Conservation (phyloP, 1,140 invertebrate species). For the Brachionus calyciflorus region DNA sequence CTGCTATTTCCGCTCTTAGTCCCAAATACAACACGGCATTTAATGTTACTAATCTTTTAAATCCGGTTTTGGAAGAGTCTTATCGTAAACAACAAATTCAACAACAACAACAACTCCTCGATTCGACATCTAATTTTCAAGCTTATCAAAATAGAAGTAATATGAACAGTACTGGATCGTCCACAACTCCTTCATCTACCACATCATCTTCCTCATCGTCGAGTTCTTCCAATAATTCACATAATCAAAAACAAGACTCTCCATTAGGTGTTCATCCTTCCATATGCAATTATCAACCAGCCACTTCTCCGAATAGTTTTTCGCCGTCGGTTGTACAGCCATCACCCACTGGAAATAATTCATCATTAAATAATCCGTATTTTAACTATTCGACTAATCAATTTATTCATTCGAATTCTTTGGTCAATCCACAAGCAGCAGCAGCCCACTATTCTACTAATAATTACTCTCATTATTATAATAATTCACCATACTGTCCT, state of each 20-base stretch:
- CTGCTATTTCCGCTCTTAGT: slow-evolving; percentile 7
- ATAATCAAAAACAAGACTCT: not conserved
- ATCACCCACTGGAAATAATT: not conserved
- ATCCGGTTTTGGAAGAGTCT: slow-evolving; percentile 40
- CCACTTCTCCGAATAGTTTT: not conserved
- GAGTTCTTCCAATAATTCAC: not conserved
- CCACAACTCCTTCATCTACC: not conserved
- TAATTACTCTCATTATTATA: slow-evolving; percentile 6
- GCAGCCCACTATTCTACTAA: not conserved
- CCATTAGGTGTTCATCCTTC: not conserved
- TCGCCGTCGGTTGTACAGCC: not conserved
- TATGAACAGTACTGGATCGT: slow-evolving; percentile 32
- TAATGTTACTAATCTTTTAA: slow-evolving; percentile 29
- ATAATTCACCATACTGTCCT: not conserved
- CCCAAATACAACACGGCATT: slow-evolving; percentile 46
- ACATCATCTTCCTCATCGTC: slow-evolving; percentile 5
- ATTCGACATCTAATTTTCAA: not conserved
- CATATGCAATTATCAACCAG: not conserved
- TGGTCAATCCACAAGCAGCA: not conserved
- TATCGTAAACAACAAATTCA: slow-evolving; percentile 37
- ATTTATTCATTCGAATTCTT: not conserved
- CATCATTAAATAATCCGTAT: slow-evolving; percentile 4
- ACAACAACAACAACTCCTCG: not conserved
- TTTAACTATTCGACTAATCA: slow-evolving; percentile 22
- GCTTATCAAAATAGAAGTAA: not conserved